Percentiles rank a stretch among this genome's conserved stretches.
Evolutionary conservation across 2,113 vertebrate genomes (phyloP).

Genomic region (Salvelinus alpinus): DNA sequence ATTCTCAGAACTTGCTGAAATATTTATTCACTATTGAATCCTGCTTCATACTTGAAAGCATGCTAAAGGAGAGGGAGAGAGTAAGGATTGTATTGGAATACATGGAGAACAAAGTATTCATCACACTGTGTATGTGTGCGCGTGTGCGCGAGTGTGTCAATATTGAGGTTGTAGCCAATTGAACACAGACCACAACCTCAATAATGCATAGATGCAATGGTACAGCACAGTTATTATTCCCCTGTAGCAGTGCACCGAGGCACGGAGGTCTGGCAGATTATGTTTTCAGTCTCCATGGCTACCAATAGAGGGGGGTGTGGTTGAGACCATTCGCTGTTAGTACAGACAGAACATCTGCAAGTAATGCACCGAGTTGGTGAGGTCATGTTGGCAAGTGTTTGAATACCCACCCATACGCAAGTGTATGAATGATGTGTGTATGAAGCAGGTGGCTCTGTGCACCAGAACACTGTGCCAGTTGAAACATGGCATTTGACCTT

Average conservation of each 20-base stretch:
- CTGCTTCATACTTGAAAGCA: constrained; percentile 1
- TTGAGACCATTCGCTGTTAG: background rate
- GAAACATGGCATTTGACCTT: background rate
- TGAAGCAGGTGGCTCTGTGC: too few relatives aligned
- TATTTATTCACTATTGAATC: background rate
- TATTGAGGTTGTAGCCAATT: background rate
- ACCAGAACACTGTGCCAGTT: background rate
- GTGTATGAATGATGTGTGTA: too few relatives aligned
- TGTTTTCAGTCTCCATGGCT: background rate
- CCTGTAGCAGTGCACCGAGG: too few relatives aligned
- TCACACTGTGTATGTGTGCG: too few relatives aligned
- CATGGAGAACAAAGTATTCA: too few relatives aligned
- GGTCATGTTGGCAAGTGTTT: background rate
- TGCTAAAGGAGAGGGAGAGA: background rate
- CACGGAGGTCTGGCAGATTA: background rate
- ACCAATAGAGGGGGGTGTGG: background rate
- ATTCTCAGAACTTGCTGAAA: background rate
- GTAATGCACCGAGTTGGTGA: too few relatives aligned
- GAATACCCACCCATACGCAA: too few relatives aligned
- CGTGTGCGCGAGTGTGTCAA: background rate
- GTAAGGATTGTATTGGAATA: background rate
- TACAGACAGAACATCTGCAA: background rate
- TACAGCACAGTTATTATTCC: too few relatives aligned
- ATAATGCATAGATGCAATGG: background rate
- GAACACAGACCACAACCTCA: background rate